phyloP scores from a whole-genome alignment of 1,140 invertebrate genomes.

The Sinonovacula constricta region DNA sequence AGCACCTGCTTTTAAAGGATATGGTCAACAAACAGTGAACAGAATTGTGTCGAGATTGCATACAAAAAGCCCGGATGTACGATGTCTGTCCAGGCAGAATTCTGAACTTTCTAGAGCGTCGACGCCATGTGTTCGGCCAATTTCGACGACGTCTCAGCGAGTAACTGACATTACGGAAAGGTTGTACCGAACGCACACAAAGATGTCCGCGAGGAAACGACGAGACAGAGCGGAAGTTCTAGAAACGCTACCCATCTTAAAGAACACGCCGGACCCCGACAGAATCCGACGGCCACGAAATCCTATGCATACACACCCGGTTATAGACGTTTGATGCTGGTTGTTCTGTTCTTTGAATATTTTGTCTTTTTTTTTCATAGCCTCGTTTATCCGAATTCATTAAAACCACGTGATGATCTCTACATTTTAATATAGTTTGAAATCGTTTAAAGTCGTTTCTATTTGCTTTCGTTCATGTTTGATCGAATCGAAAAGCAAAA shows the following conservation, averaged over 20 bases:
- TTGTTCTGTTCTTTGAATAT: too few species aligned
- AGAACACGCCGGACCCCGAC: constrained; percentile 41
- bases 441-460: too few species aligned
- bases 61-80: constrained; percentile 2
- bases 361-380: too few species aligned
- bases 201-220: constrained; percentile 43
- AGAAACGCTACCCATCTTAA: constrained; percentile 41
- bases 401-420: too few species aligned
- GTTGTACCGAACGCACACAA: constrained; percentile 51
- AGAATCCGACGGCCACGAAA: constrained; percentile 22
- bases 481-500: too few species aligned
- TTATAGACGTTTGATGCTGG: too few species aligned
- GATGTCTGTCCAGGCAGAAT: constrained; percentile 34
- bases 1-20: constrained; percentile 43
- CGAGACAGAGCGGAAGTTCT: constrained; percentile 30
- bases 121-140: constrained; percentile 35
- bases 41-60: constrained; percentile 18
- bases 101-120: constrained; percentile 25
- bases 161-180: constrained; percentile 32
- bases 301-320: constrained; percentile 43
- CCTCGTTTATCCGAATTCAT: too few species aligned
- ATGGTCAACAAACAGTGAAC: constrained; percentile 37
- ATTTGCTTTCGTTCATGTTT: too few species aligned
- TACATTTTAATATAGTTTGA: too few species aligned
- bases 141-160: constrained; percentile 37